These are phyloP conservation scores for Microtus richardsoni DNA, from an alignment of 2,113 vertebrate genomes.

Conservation along the genomic window DNA sequence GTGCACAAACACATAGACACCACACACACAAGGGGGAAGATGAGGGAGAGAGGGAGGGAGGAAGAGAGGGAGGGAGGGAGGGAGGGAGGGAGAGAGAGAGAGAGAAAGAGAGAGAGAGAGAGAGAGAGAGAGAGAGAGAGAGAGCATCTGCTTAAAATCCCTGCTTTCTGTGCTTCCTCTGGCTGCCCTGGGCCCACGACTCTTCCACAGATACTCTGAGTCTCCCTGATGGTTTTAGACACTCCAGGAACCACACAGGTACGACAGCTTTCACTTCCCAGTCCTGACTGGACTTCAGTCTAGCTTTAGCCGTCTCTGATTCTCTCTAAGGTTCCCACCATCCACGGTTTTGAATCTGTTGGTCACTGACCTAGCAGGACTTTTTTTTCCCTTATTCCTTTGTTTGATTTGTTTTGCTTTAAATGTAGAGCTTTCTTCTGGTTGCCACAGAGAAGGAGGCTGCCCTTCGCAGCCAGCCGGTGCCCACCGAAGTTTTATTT, in stretches of 20 bases:
- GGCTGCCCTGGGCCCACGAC: not conserved
- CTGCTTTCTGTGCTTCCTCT: not conserved
- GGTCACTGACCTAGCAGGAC: not conserved
- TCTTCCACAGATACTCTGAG: not conserved
- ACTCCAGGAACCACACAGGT: not conserved
- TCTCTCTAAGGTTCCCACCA: not conserved
- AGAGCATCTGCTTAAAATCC: not conserved
- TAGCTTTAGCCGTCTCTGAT: not conserved
- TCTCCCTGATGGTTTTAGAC: not conserved
- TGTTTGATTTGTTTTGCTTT: too few relatives aligned
- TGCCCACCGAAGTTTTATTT: not conserved
- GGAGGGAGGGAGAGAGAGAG: not conserved
- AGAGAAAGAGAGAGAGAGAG: not conserved
- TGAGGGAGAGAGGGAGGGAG: fast-evolving
- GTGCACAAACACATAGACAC: not conserved
- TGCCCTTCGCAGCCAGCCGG: not conserved
- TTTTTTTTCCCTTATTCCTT: not conserved
- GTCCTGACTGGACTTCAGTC: not conserved
- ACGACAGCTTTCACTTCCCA: not conserved
- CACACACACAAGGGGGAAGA: not conserved
- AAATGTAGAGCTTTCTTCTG: not conserved
- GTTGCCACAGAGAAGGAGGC: not conserved
- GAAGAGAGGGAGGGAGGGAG: too few relatives aligned
- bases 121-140: not conserved
- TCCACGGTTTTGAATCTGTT: not conserved